Conservation (phyloP, 1,140 invertebrate species). For the Drosophila serrata region DNA sequence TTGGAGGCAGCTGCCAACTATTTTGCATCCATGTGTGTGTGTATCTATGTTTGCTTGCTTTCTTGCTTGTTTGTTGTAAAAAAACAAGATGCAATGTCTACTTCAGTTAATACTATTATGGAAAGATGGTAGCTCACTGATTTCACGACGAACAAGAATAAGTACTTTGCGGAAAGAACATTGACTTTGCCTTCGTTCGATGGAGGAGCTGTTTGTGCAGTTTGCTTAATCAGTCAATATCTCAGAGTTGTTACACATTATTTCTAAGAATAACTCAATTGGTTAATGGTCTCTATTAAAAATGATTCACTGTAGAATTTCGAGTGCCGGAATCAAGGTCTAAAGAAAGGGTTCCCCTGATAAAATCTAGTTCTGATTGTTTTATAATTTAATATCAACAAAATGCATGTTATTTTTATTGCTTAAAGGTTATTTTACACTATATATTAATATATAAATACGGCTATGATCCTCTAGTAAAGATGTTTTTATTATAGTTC, state of each 20-base stretch:
- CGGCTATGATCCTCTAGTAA: background rate
- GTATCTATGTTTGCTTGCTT: slow-evolving; percentile 13
- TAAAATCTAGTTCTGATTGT: slow-evolving; percentile 6
- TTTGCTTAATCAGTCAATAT: slow-evolving; percentile 29
- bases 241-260: slow-evolving; percentile 21
- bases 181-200: slow-evolving; percentile 24
- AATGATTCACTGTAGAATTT: slow-evolving; percentile 12
- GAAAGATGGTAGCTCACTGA: slow-evolving; percentile 44
- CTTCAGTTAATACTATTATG: slow-evolving; percentile 53
- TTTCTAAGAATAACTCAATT: slow-evolving; percentile 35
- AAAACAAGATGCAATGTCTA: slow-evolving; percentile 24
- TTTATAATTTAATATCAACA: background rate
- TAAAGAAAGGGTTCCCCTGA: background rate
- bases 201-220: slow-evolving; percentile 5
- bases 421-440: background rate
- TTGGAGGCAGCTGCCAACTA: slow-evolving; percentile 72
- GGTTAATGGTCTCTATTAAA: slow-evolving; percentile 2
- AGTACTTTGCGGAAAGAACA: slow-evolving; percentile 29
- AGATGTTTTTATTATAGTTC: no score
- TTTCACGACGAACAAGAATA: slow-evolving; percentile 30
- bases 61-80: slow-evolving; percentile 32
- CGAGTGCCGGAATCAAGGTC: background rate
- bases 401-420: background rate
- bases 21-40: slow-evolving; percentile 68
- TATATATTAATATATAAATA: background rate